Evolutionary conservation across 2,797 vertebrate genomes (phyloP).

Genomic region (Falco concolor): DNA sequence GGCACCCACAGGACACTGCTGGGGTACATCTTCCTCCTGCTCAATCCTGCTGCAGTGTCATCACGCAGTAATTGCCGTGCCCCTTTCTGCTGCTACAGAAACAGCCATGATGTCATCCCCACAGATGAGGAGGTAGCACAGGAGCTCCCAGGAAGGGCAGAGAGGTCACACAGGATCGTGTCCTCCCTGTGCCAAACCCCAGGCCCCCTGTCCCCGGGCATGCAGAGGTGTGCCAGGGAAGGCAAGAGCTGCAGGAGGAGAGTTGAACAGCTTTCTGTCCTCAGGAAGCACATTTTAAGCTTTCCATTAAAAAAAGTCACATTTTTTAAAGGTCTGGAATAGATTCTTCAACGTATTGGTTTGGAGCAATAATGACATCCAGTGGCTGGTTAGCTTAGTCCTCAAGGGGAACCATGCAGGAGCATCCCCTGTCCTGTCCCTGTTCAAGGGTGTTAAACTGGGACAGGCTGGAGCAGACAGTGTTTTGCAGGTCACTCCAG

Average conservation of each 20-base stretch:
- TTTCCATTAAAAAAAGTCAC: conserved; percentile 17
- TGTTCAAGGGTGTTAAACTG: not conserved
- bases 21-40: not conserved
- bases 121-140: not conserved
- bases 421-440: not conserved
- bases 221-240: not conserved
- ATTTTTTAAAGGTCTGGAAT: not conserved
- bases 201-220: not conserved
- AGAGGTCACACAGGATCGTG: not conserved
- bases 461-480: not conserved
- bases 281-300: not conserved
- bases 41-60: not conserved
- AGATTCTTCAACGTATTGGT: conserved; percentile 7
- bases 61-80: not conserved
- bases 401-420: not conserved
- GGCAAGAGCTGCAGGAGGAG: not conserved
- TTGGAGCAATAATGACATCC: conserved; percentile 70
- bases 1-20: not conserved
- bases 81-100: conserved; percentile 7
- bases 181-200: not conserved
- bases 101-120: not conserved
- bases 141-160: conserved; percentile 13
- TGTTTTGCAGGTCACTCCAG: not conserved
- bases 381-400: conserved; percentile 54
- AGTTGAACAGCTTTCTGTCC: not conserved